A percentile compares a stretch with the other conserved stretches of the same genome.
These are phyloP conservation scores for Apeira syringaria DNA, from an alignment of 2,888 invertebrate species.

Conservation along the genomic window DNA sequence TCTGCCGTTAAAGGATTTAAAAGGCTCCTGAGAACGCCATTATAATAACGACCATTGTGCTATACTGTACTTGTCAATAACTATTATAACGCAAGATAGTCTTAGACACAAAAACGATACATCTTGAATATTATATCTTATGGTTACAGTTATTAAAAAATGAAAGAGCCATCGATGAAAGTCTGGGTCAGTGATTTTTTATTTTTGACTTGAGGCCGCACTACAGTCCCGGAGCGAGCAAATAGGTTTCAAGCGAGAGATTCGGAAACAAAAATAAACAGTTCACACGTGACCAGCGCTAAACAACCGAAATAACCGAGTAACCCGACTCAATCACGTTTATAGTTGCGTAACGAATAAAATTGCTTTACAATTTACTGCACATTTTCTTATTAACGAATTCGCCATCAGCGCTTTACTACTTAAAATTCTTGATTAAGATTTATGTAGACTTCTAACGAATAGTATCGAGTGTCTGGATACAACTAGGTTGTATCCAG, in stretches of 20 bases:
- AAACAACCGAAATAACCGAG: constrained; percentile 55
- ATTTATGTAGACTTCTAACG: no score
- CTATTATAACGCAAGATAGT: no score
- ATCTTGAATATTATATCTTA: no score
- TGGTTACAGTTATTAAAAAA: no score
- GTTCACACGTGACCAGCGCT: constrained; percentile 51
- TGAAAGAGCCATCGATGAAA: constrained; percentile 15
- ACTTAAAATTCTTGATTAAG: no score
- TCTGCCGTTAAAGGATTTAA: constrained; percentile 23
- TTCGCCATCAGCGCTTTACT: constrained; percentile 39
- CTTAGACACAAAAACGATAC: no score
- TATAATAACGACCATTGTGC: no score
- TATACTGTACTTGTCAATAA: no score
- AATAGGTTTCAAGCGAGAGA: constrained; percentile 34
- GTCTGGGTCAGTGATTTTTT: constrained; percentile 17
- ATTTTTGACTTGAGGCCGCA: constrained; percentile 25
- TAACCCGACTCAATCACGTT: constrained; percentile 44
- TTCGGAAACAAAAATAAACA: constrained; percentile 61
- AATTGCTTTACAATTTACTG: constrained; percentile 36
- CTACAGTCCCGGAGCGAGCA: constrained; percentile 20
- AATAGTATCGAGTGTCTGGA: no score
- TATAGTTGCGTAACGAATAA: constrained; percentile 42
- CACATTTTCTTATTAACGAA: constrained; percentile 29
- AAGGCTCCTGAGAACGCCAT: constrained; percentile 6
- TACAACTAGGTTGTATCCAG: no score